phyloP scores from a whole-genome alignment of 2,797 vertebrate genomes.

The Characodon lateralis region DNA sequence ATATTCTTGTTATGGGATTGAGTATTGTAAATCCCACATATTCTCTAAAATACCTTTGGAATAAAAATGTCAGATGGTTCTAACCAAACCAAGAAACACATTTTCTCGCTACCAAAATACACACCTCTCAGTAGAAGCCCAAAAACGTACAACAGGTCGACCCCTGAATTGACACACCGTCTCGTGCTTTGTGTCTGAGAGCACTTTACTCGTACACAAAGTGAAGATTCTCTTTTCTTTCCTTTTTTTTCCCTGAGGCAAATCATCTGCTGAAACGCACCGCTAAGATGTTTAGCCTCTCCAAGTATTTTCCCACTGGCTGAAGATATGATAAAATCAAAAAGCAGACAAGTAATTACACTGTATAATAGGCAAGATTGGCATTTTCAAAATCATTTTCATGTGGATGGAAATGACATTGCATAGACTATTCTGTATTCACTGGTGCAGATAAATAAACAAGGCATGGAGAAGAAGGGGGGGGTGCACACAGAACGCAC shows the following conservation, averaged over 20 bases:
- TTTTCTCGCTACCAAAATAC: conserved; percentile 3
- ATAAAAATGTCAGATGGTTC: not conserved
- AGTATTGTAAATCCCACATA: not conserved
- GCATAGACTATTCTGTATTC: conserved; percentile 87
- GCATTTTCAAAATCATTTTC: conserved; percentile 89
- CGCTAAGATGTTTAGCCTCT: conserved; percentile 79
- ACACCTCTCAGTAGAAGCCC: not conserved
- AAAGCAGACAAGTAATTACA: conserved; percentile 85
- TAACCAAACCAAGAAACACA: not conserved
- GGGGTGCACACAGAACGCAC: conserved; percentile 76
- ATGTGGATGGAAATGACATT: conserved; percentile 87
- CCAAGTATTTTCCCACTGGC: conserved; percentile 75
- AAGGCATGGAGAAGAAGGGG: conserved; percentile 82
- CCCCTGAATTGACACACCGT: conserved; percentile 35
- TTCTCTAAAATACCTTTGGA: not conserved
- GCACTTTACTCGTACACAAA: conserved; percentile 53
- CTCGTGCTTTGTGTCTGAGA: conserved; percentile 44
- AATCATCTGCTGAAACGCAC: conserved; percentile 69
- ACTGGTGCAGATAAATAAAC: conserved; percentile 89
- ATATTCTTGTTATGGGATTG: no score
- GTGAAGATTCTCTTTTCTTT: conserved; percentile 30
- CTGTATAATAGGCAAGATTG: conserved; percentile 86
- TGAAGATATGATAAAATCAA: conserved; percentile 84
- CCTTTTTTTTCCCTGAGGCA: conserved; percentile 34
- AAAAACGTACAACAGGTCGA: conserved; percentile 25